These are phyloP conservation scores for Hyles lineata DNA, from an alignment of 2,888 invertebrate genomes.

Conservation along the genomic window DNA sequence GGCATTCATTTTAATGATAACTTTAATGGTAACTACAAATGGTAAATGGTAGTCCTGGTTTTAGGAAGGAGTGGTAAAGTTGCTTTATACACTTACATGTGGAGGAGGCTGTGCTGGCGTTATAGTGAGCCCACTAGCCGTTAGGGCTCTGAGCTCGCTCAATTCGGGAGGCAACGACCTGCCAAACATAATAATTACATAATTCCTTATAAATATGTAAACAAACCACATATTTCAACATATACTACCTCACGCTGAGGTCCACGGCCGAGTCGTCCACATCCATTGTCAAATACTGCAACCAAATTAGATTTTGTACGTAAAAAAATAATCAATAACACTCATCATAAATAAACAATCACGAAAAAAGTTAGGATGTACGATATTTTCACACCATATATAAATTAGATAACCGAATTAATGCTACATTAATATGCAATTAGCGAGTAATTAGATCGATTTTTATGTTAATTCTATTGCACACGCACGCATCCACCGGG, in stretches of 20 bases:
- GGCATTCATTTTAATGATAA: not conserved
- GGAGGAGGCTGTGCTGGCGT: constrained; percentile 86
- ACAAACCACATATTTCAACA: constrained; percentile 32
- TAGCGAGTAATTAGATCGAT: constrained; percentile 45
- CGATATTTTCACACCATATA: not conserved
- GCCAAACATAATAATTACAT: constrained; percentile 40
- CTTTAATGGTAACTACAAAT: not conserved
- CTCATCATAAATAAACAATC: constrained; percentile 34
- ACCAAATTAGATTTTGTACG: constrained; percentile 32
- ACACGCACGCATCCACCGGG: constrained; percentile 66
- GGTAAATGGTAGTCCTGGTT: no score
- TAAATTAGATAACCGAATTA: not conserved
- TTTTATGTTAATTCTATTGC: constrained; percentile 48
- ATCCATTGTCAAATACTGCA: constrained; percentile 88
- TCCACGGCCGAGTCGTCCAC: constrained; percentile 95
- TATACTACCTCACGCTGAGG: constrained; percentile 91
- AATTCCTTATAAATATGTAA: constrained; percentile 41
- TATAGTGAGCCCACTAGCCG: constrained; percentile 86
- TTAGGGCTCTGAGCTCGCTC: constrained; percentile 85
- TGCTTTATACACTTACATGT: constrained; percentile 65
- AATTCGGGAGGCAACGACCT: constrained; percentile 81
- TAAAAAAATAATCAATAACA: constrained; percentile 51
- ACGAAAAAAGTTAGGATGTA: constrained; percentile 32
- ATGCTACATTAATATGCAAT: not conserved
- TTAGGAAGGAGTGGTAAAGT: not conserved